These are phyloP conservation scores for Philaethria dido DNA, from an alignment of 2,888 invertebrate genomes.

Conservation along the genomic window DNA sequence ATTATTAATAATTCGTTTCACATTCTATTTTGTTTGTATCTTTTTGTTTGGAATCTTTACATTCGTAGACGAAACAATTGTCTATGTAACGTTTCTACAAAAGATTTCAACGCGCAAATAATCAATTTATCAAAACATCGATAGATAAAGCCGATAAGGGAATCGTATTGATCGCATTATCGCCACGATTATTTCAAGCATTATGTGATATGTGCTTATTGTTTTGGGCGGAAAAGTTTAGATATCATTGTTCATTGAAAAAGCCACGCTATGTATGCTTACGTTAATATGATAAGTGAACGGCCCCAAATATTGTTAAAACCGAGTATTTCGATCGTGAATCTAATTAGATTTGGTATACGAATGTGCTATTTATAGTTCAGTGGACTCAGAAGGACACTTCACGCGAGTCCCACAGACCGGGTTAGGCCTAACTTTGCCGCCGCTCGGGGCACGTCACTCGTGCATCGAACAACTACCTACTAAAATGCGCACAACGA, in stretches of 20 bases:
- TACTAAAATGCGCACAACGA: constrained; percentile 72
- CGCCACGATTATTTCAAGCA: constrained; percentile 52
- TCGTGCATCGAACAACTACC: constrained; percentile 65
- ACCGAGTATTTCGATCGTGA: constrained; percentile 36
- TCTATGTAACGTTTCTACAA: constrained; percentile 54
- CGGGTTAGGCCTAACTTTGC: constrained; percentile 70
- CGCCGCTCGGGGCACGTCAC: constrained; percentile 57
- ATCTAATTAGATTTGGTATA: constrained; percentile 55
- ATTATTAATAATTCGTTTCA: constrained; percentile 32
- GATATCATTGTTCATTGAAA: constrained; percentile 44
- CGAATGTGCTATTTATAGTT: constrained; percentile 53
- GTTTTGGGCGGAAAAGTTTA: constrained; percentile 54
- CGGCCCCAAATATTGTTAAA: constrained; percentile 19
- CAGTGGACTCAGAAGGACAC: constrained; percentile 71
- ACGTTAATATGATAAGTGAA: constrained; percentile 3
- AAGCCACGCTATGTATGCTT: constrained; percentile 3
- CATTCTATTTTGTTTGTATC: constrained; percentile 23
- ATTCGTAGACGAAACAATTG: constrained; percentile 17
- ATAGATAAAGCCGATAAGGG: constrained; percentile 66
- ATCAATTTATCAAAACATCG: constrained; percentile 61
- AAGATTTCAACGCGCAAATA: constrained; percentile 79
- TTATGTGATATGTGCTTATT: constrained; percentile 54
- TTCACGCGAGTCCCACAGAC: constrained; percentile 65
- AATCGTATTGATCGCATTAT: constrained; percentile 70
- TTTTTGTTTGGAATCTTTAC: not conserved